Conservation (phyloP, 1,140 invertebrate species). For the Drosophila chauvacae region DNA sequence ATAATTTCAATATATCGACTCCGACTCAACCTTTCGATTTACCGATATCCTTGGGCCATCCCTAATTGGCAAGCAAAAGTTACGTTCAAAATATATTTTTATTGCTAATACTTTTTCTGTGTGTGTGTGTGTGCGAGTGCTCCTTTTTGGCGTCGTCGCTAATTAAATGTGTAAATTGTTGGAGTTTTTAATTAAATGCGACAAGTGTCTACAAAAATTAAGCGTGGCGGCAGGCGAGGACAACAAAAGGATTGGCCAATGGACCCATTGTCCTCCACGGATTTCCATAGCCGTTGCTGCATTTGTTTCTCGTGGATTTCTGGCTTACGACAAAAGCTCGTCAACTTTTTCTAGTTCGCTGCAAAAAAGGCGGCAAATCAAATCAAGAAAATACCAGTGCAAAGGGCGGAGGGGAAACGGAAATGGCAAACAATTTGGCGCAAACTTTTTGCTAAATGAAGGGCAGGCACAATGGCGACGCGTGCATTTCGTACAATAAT, state of each 20-base stretch:
- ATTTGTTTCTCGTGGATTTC: constrained; percentile 19
- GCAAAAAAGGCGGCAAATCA: constrained; percentile 59
- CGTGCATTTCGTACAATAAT: constrained; percentile 43
- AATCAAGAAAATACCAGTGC: constrained; percentile 24
- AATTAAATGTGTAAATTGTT: constrained; percentile 82
- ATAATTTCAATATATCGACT: background rate
- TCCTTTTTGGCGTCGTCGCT: constrained; percentile 47
- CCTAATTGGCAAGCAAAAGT: constrained; percentile 32
- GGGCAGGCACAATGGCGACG: constrained; percentile 31
- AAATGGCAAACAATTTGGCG: constrained; percentile 43
- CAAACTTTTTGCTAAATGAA: constrained; percentile 43
- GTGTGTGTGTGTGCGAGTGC: constrained; percentile 8
- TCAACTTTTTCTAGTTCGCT: constrained; percentile 69
- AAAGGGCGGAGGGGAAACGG: constrained; percentile 6
- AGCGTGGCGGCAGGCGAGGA: constrained; percentile 55
- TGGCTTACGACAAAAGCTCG: constrained; percentile 62
- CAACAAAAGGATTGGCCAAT: constrained; percentile 50
- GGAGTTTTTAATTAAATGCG: constrained; percentile 79
- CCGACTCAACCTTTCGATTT: no score
- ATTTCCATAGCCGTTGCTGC: constrained; percentile 18
- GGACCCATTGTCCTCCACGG: constrained; percentile 27
- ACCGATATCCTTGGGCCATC: background rate
- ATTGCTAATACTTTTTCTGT: constrained; percentile 75
- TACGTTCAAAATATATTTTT: constrained; percentile 81
- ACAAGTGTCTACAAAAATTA: constrained; percentile 79